Evolutionary conservation across 2,888 invertebrate genomes (phyloP), one percentile per base, ranked within the genome.

Genomic region (Xestia ashworthii): DNA sequence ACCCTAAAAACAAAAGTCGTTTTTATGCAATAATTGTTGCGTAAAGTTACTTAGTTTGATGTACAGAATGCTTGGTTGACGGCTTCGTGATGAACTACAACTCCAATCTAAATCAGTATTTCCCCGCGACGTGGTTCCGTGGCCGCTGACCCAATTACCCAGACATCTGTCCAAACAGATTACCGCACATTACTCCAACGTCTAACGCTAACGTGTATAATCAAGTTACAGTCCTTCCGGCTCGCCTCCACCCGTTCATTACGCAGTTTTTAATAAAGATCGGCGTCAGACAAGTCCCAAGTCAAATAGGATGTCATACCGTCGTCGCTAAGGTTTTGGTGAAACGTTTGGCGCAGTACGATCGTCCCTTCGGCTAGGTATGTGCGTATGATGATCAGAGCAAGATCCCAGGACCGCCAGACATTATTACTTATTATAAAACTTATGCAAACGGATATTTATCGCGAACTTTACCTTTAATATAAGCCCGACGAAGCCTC

Each of bases 81-180:
- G 32, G 32, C 32, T 32, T 32, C 32, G 32, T 32, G 32, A 32
- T 32, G 32, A 32, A 16, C 14, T 11, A 19, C 16, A 50, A 9
- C 9, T 8, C 48, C 53, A 65, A 32, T n/a, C n/a, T n/a, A n/a
- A 25, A 32, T 16, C n/a, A 8, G 3, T 4, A n/a, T 46, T 44
- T n/a, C 22, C n/a, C 53, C 48, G 71, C 64, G 55, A 32, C 41
- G 73, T 41, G 73, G 44, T 38, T 19, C 66, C 44, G 8, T 11
- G 1, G 68, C 68, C 38, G 68, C 32, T 38, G 82, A 55, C 78
- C 81, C 50, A 44, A 72, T 81, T 81, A 58, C 9, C 16, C 60
- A 11, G 81, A 77, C 82, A 78, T 72, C 72, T 81, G 69, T 55
- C 60, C 69, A 64, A 77, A 82, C 83, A 82, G 46, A 78, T 81